Conservation (phyloP, 2,113 vertebrate genomes). For the Grus americana region DNA sequence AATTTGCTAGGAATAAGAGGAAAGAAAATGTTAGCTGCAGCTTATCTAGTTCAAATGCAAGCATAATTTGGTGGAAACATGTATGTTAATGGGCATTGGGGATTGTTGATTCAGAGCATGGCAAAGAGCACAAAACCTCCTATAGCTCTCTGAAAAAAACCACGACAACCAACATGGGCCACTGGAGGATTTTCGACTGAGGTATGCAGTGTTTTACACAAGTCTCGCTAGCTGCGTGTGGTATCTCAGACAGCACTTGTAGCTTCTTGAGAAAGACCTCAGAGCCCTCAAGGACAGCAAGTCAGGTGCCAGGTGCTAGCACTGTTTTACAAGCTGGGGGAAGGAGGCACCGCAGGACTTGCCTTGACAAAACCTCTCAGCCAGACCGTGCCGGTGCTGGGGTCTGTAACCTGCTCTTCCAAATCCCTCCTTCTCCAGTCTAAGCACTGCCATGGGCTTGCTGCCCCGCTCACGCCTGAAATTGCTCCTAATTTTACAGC, state of each 20-base stretch:
- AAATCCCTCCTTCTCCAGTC: background rate
- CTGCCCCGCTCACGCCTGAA: background rate
- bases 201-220: background rate
- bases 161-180: background rate
- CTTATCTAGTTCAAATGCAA: background rate
- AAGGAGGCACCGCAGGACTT: background rate
- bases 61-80: background rate
- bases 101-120: background rate
- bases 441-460: background rate
- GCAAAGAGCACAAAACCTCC: background rate
- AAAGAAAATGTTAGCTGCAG: background rate
- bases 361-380: background rate
- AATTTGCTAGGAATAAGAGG: background rate
- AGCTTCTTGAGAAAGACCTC: background rate
- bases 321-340: background rate
- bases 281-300: background rate
- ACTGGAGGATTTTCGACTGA: background rate
- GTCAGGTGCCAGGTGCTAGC: background rate
- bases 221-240: background rate
- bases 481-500: background rate
- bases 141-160: background rate
- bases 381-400: rapidly evolving
- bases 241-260: background rate
- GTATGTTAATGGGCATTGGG: background rate
- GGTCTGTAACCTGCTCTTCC: background rate